Base-by-base conservation (phyloP, 2,113 vertebrate genomes). In the Crotalus horridus region DNA sequence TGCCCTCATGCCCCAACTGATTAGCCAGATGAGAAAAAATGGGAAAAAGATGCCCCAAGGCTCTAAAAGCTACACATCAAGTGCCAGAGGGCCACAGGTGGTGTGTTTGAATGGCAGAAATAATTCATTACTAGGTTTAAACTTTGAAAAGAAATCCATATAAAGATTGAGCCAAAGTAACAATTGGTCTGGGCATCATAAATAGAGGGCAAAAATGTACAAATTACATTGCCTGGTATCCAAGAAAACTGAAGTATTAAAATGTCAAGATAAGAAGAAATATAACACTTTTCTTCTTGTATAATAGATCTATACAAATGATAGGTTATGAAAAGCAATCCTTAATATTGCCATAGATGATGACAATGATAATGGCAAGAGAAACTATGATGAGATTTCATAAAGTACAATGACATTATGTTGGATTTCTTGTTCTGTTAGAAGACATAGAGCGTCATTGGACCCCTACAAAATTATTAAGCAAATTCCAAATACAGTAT, bases 231-330 rank as follows among this genome's bases (percentile, higher is more conserved):
- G 8, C 39, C 9, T 81, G 29, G 12, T 85, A 61, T 21, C 48
- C 74, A 89, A 74, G 29, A 48, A 89, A 89, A 86, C 26, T 92
- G 54, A 33, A 54, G 88, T 54, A 92, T 88, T 88, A 88, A 88
- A 51, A 88, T 88, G 48, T 55, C 59, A 33, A 23, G 48, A 88
- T 8, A 91, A 91, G 24, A 55, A 58, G 54, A 91, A 85, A 86
- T 59, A n/a, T 58, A 24, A 91, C 81, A 88, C 17, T 69, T 92
- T n/a, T 51, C 46, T 88, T 69, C n/a, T 51, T 20, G 48, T 17
- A 15, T 89, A 90, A 59, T 51, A 53, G 92, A 61, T 86, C 21
- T 85, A 85, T n/a, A 89, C 21, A 39, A 86, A 20, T 33, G 43
- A 85, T 48, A 86, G 46, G 53, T 86, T 85, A 85, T 93, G 74